Evolutionary conservation across 1,140 invertebrate species (phyloP).

Genomic region (Brachionus rotundiformis): DNA sequence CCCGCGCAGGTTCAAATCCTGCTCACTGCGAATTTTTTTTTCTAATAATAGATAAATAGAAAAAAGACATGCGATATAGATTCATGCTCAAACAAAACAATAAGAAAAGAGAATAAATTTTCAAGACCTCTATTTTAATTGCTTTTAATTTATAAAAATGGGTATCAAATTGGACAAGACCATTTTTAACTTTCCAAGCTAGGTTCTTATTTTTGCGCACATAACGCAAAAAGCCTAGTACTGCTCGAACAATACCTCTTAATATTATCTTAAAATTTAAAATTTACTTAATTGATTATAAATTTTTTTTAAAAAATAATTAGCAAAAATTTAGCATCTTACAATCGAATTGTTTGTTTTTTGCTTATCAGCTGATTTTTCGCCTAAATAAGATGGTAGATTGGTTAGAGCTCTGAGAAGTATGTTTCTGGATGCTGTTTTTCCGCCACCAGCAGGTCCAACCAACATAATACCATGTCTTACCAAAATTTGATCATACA

Average conservation of each 20-base stretch:
- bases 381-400: neutral
- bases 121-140: slow-evolving; percentile 28
- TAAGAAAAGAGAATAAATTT: neutral
- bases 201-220: slow-evolving; percentile 1
- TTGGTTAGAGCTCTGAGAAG: slow-evolving; percentile 59
- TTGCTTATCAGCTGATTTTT: neutral
- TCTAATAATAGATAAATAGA: neutral
- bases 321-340: neutral
- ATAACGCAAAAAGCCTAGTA: slow-evolving; percentile 66
- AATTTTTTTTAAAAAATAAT: too few relatives aligned
- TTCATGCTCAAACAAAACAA: too few relatives aligned
- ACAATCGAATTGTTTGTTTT: neutral
- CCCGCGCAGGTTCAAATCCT: slow-evolving; percentile 12
- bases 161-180: neutral
- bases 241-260: slow-evolving; percentile 74
- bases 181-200: neutral
- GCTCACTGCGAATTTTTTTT: slow-evolving; percentile 16
- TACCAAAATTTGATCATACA: slow-evolving; percentile 52
- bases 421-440: slow-evolving; percentile 61
- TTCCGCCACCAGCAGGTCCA: slow-evolving; percentile 68
- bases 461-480: slow-evolving; percentile 71
- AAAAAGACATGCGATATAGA: neutral
- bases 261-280: neutral
- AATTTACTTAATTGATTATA: neutral
- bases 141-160: slow-evolving; percentile 31